Evolutionary conservation across 2,888 invertebrate genomes (phyloP), one percentile per base, ranked within the genome.

Genomic region (Formica aserva): DNA sequence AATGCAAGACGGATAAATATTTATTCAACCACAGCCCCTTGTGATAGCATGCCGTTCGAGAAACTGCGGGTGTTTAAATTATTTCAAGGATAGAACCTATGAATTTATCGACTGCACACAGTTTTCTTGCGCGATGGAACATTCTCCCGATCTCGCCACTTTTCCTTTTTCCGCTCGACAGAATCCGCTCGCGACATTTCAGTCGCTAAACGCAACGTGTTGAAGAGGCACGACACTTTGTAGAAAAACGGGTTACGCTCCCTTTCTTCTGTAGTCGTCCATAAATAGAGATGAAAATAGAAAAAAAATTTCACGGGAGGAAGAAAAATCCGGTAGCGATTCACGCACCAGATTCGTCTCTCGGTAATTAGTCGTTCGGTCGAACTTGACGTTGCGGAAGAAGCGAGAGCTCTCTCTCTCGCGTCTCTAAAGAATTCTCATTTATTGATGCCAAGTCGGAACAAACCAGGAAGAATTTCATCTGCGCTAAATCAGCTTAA

Each of bases 401-500:
- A 29, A 32, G 13, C 22, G 15, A 2, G 52, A n/a, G 48, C 8
- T n/a, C n/a, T 1, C 18, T 13, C 26, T 22, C 32, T 8, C 8
- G 67, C 45, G 55, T 80, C 72, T 26, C 60, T 45, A 48, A 71
- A 60, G 45, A 80, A 62, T 72, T 80, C 45, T 72, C 71, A 72
- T 80, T 52, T 52, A 80, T 80, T 26, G 78, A 62, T 45, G 60
- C 60, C 78, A 60, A 69, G 32, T 35, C 45, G 60, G 60, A 62
- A 80, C 26, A 80, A 26, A 72, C 72, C 35, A 32, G 72, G 71
- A 80, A 71, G 71, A 80, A 80, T 80, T 80, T 80, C 62, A 62
- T 72, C 72, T 60, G 78, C 71, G 13, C 13, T 72, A 80, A 80
- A 71, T 72, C 78, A 80, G 45, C 60, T 80, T 80, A 80, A 80